Percentiles rank a stretch among this genome's conserved stretches.
phyloP scores from a whole-genome alignment of 1,140 invertebrate genomes.

The Dryas iulia region DNA sequence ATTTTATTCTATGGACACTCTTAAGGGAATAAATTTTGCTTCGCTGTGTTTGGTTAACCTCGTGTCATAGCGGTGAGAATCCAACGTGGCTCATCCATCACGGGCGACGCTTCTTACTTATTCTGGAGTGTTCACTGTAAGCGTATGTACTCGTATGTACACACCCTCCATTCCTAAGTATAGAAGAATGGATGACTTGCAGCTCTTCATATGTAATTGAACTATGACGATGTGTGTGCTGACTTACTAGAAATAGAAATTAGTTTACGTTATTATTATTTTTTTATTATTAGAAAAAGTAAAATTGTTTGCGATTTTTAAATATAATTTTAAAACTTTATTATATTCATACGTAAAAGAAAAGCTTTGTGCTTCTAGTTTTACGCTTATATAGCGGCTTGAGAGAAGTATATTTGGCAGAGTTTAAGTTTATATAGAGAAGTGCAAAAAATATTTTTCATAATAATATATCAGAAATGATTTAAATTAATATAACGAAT shows the following conservation, averaged over 20 bases:
- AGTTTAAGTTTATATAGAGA: no score
- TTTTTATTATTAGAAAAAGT: no score
- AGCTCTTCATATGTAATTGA: background rate
- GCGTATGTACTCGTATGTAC: slow-evolving; percentile 23
- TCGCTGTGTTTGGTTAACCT: background rate
- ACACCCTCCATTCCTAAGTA: background rate
- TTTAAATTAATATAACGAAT: no score
- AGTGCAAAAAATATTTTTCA: no score
- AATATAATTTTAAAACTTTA: no score
- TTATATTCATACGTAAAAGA: no score
- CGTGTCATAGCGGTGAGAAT: slow-evolving; percentile 7
- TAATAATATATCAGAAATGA: no score
- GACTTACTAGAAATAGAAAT: background rate
- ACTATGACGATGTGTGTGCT: background rate
- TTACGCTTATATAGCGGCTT: no score
- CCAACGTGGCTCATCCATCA: slow-evolving; percentile 17
- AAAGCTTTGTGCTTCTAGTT: no score
- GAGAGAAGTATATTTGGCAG: no score
- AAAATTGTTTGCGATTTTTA: no score
- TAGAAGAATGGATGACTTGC: slow-evolving; percentile 22
- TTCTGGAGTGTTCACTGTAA: slow-evolving; percentile 19
- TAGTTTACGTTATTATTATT: background rate
- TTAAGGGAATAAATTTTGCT: background rate
- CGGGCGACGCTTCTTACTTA: slow-evolving; percentile 6
- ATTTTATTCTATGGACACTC: no score